These are phyloP conservation scores for Euborellia annulipes DNA, from an alignment of 1,140 invertebrate genomes.

Conservation along the genomic window DNA sequence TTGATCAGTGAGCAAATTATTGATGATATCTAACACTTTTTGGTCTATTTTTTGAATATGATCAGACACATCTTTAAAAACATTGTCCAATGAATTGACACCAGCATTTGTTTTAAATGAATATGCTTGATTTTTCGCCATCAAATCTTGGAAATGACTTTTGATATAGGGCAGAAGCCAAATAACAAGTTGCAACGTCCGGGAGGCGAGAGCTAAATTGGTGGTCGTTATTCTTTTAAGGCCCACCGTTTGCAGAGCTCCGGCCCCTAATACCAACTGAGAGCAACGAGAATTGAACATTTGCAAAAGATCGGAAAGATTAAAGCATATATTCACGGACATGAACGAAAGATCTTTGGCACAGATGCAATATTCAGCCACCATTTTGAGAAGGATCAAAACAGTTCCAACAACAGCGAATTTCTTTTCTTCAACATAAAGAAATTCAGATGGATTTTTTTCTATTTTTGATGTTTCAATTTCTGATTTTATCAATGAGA, in stretches of 20 bases:
- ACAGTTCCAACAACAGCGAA: constrained; percentile 69
- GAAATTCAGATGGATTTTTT: constrained; percentile 20
- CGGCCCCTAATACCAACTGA: constrained; percentile 88
- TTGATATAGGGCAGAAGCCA: constrained; percentile 58
- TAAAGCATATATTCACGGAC: constrained; percentile 56
- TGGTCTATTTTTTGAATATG: constrained; percentile 83
- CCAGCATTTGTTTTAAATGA: constrained; percentile 20
- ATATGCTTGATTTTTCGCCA: too few relatives aligned
- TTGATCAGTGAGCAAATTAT: constrained; percentile 60
- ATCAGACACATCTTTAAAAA: constrained; percentile 64
- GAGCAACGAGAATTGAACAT: constrained; percentile 87
- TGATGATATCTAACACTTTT: constrained; percentile 81
- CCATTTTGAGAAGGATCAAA: constrained; percentile 63
- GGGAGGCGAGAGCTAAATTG: constrained; percentile 80
- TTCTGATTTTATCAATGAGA: constrained; percentile 14
- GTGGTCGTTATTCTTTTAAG: constrained; percentile 92
- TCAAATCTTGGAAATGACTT: constrained; percentile 44
- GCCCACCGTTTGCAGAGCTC: constrained; percentile 83
- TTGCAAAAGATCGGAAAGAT: constrained; percentile 73
- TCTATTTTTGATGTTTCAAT: constrained; percentile 17
- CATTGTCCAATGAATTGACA: constrained; percentile 36
- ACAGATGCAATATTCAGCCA: constrained; percentile 79
- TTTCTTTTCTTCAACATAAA: constrained; percentile 62
- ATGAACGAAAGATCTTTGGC: constrained; percentile 40
- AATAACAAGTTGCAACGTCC: constrained; percentile 66